Evolutionary conservation across 2,113 vertebrate genomes (phyloP).

Genomic region (Prietella phreatophila): DNA sequence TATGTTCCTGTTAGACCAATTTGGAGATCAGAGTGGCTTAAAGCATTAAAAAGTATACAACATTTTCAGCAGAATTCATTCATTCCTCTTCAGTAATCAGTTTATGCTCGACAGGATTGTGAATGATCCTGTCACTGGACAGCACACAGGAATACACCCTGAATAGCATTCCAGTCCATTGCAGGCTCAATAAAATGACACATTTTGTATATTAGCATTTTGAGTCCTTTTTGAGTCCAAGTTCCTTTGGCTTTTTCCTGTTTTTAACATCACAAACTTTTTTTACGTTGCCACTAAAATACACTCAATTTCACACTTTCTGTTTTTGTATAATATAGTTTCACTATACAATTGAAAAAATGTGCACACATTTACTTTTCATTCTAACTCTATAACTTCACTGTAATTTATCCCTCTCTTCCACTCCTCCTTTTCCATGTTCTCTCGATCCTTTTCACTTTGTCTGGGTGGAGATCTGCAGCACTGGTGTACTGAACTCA

Average conservation of each 20-base stretch:
- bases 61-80: not conserved
- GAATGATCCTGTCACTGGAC: not conserved
- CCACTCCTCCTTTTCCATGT: conserved; percentile 59
- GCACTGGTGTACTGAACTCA: conserved; percentile 90
- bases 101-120: not conserved
- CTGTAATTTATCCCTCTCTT: conserved; percentile 49
- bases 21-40: not conserved
- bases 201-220: not conserved
- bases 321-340: not conserved
- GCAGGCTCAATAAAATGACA: not conserved
- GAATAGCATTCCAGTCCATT: not conserved
- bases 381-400: not conserved
- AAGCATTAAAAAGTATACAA: not conserved
- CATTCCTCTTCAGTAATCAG: not conserved
- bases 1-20: not conserved
- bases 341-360: not conserved
- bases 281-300: not conserved
- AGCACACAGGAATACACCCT: not conserved
- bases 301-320: not conserved
- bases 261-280: not conserved
- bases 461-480: conserved; percentile 84
- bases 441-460: conserved; percentile 45
- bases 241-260: not conserved
- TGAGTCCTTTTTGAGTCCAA: not conserved
- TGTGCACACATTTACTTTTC: not conserved